phyloP scores from a whole-genome alignment of 2,888 invertebrate species.

The Salticus scenicus region DNA sequence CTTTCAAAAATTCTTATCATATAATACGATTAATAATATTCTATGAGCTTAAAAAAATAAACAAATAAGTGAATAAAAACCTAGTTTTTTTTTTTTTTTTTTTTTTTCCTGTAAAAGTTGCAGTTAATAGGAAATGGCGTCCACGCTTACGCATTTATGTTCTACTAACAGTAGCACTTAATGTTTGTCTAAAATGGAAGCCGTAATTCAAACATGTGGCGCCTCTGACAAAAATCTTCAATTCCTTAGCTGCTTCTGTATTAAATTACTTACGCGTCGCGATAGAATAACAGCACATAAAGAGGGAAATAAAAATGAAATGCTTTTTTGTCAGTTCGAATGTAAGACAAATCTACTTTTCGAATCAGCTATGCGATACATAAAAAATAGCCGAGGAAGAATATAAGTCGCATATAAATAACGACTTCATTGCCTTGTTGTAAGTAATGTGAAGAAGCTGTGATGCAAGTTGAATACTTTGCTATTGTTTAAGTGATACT shows the following conservation, averaged over 20 bases:
- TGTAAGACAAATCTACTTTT: slow-evolving; percentile 54
- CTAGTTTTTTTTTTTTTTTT: too few species aligned
- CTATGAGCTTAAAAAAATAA: too few species aligned
- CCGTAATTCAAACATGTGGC: neutral
- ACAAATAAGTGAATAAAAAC: too few species aligned
- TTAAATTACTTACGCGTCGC: neutral
- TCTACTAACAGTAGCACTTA: neutral
- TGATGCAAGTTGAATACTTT: slow-evolving; percentile 19
- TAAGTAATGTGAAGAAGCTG: slow-evolving; percentile 22
- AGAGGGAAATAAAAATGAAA: slow-evolving; percentile 5
- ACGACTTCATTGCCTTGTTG: slow-evolving; percentile 54
- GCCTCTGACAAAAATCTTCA: neutral
- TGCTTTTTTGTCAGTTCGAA: slow-evolving; percentile 55
- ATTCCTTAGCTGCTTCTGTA: neutral
- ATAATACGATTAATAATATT: too few species aligned
- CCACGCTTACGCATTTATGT: slow-evolving; percentile 12
- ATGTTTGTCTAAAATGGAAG: neutral
- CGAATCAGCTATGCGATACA: slow-evolving; percentile 10
- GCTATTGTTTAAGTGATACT: slow-evolving; percentile 57
- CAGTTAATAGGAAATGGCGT: neutral
- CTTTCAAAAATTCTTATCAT: too few species aligned
- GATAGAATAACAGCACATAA: neutral
- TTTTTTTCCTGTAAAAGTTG: too few species aligned
- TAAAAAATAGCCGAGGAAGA: neutral
- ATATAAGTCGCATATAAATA: slow-evolving; percentile 46